phyloP scores from a whole-genome alignment of 2,113 vertebrate genomes.

The Kryptolebias marmoratus region DNA sequence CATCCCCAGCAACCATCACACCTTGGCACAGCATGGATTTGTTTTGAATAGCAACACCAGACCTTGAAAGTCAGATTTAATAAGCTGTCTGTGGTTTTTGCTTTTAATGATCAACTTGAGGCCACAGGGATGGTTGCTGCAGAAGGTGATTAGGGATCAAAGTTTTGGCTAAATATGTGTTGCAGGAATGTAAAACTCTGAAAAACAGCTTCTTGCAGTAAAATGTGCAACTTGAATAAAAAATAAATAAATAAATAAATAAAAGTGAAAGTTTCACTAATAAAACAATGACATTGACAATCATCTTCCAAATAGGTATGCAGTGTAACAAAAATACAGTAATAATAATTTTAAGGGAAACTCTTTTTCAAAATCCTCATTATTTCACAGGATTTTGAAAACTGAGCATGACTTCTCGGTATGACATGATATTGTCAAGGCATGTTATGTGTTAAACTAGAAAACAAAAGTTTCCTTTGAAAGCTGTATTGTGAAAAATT shows the following conservation, averaged over 20 bases:
- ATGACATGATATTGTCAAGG: no score
- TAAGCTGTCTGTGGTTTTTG: not conserved
- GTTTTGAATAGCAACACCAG: not conserved
- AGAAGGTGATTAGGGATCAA: slow-evolving; percentile 30
- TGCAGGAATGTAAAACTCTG: not conserved
- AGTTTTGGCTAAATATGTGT: not conserved
- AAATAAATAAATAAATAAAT: not conserved
- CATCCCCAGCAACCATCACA: slow-evolving; percentile 1
- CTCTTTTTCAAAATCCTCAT: no score
- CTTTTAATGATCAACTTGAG: slow-evolving; percentile 26
- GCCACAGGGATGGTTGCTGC: slow-evolving; percentile 2
- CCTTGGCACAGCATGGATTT: slow-evolving; percentile 4
- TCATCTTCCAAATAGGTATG: no score
- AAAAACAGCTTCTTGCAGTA: not conserved
- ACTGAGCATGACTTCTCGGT: no score
- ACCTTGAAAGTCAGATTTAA: not conserved
- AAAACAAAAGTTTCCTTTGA: no score
- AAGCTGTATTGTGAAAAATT: no score
- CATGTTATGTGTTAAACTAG: no score
- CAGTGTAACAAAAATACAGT: no score
- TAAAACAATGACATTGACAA: no score
- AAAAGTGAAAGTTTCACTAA: no score
- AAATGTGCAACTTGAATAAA: not conserved
- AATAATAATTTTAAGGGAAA: no score
- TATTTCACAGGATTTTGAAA: no score